phyloP scores from a whole-genome alignment of 2,797 vertebrate species.

The Strix occidentalis region DNA sequence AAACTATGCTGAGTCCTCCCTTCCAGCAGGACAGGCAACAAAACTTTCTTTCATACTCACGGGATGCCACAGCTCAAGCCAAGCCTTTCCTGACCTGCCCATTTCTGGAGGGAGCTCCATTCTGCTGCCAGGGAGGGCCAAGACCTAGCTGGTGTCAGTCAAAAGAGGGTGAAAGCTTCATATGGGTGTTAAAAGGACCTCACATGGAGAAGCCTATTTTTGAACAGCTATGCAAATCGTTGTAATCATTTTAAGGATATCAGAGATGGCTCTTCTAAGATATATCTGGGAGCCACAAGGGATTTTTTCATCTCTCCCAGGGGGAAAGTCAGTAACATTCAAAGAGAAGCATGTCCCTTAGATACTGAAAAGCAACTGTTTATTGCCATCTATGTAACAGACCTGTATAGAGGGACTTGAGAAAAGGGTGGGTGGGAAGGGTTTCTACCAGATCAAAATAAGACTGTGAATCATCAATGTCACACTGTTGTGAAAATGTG shows the following conservation, averaged over 20 bases:
- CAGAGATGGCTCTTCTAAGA: not conserved
- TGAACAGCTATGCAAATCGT: not conserved
- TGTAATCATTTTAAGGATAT: not conserved
- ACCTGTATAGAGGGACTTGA: not conserved
- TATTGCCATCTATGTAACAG: not conserved
- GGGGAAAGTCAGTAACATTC: not conserved
- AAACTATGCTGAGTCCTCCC: not conserved
- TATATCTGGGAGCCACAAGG: not conserved
- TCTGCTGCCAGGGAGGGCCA: not conserved
- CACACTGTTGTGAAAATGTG: slow-evolving; percentile 11
- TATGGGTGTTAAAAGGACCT: not conserved
- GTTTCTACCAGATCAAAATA: slow-evolving; percentile 24
- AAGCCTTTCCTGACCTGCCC: not conserved
- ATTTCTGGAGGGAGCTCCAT: not conserved
- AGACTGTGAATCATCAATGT: not conserved
- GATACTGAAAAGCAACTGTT: not conserved
- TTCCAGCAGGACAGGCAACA: not conserved
- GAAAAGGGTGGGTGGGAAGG: slow-evolving; percentile 14
- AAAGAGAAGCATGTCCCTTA: not conserved
- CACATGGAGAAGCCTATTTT: not conserved
- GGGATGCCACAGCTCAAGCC: not conserved
- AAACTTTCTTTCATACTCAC: not conserved
- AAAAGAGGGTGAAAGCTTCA: not conserved
- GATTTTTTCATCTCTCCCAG: not conserved
- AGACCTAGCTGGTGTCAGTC: not conserved